Base-by-base conservation (phyloP, 1,140 invertebrate genomes). In the Scaptodrosophila lebanonensis region DNA sequence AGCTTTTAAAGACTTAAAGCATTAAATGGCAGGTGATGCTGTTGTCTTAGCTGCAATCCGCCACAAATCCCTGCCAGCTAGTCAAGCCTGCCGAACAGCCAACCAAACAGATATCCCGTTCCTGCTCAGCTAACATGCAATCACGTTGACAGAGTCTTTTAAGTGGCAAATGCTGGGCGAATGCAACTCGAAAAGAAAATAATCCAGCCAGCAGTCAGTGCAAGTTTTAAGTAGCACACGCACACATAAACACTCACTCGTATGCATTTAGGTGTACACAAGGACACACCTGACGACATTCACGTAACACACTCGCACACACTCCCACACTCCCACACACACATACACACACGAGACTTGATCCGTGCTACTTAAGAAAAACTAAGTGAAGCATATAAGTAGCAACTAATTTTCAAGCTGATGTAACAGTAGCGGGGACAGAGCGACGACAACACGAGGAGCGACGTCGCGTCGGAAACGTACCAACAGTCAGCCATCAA, bases 301-400 rank as follows among this genome's bases (percentile, higher is more conserved):
- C 4, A 32, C n/a, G n/a, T n/a, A n/a, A n/a, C 20, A 36, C 16
- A 20, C 9, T 20, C 40, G 35, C 35, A 59, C 43, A 58, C 53
- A 72, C 50, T 54, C 40, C 39, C 48, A 61, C 35, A 22, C 44
- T 54, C 13, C 61, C 49, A 32, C 33, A 43, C 33, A 45, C 18
- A 54, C 44, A 47, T 17, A 32, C 30, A 53, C 25, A 62, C 22
- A 61, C 52, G 54, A 51, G 58, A 67, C 68, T 71, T 79, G 73
- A 79, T 79, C 73, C 73, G 50, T 69, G 73, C 73, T 79, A 69
- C 73, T 79, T 79, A 79, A 79, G 73, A 79, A 79, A 72, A 79
- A 79, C 75, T 79, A 79, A 79, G 73, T 79, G 73, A 79, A 79
- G 73, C 73, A 79, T 69, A 79, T 72, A 79, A 79, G 73, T 79